Percentiles rank a stretch among this genome's conserved stretches.
Evolutionary conservation across 2,797 vertebrate species (phyloP).

Genomic region (Lutjanus campechanus): DNA sequence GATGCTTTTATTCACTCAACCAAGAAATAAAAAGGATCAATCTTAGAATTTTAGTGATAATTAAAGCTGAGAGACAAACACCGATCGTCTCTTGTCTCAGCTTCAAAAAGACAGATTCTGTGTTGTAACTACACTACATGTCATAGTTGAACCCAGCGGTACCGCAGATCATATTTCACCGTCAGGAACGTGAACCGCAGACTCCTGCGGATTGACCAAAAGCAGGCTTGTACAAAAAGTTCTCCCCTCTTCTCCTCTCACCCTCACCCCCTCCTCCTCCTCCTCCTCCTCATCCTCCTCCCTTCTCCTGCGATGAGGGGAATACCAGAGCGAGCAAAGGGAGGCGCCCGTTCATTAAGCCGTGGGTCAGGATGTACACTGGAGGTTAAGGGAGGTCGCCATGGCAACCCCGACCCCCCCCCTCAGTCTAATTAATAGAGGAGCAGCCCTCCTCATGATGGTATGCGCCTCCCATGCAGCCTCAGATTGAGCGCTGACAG

Average conservation of each 20-base stretch:
- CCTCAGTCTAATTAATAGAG: slow-evolving; percentile 72
- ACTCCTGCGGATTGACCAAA: slow-evolving; percentile 70
- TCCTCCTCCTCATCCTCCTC: slow-evolving; percentile 36
- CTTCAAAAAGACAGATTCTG: slow-evolving; percentile 4
- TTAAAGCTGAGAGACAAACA: slow-evolving; percentile 3
- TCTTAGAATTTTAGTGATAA: neutral
- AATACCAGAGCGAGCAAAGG: slow-evolving; percentile 67
- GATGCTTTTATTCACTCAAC: slow-evolving; percentile 15
- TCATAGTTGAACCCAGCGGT: slow-evolving; percentile 35
- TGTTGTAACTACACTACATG: slow-evolving; percentile 24
- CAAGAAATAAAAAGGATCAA: neutral
- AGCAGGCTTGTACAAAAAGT: slow-evolving; percentile 58
- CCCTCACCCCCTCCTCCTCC: slow-evolving; percentile 30
- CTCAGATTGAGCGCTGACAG: slow-evolving; percentile 77
- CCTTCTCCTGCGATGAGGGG: slow-evolving; percentile 59
- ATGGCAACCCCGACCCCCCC: slow-evolving; percentile 30
- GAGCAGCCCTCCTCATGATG: slow-evolving; percentile 56
- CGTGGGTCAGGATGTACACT: slow-evolving; percentile 64
- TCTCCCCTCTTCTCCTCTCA: slow-evolving; percentile 32
- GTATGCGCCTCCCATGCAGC: slow-evolving; percentile 71
- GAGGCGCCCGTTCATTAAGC: slow-evolving; percentile 72
- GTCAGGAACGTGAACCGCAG: slow-evolving; percentile 54
- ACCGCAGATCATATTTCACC: slow-evolving; percentile 50
- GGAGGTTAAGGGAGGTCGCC: slow-evolving; percentile 70
- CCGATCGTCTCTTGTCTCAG: slow-evolving; percentile 5